Conservation (phyloP, 2,888 invertebrate genomes). For the Teleiodes luculella region DNA sequence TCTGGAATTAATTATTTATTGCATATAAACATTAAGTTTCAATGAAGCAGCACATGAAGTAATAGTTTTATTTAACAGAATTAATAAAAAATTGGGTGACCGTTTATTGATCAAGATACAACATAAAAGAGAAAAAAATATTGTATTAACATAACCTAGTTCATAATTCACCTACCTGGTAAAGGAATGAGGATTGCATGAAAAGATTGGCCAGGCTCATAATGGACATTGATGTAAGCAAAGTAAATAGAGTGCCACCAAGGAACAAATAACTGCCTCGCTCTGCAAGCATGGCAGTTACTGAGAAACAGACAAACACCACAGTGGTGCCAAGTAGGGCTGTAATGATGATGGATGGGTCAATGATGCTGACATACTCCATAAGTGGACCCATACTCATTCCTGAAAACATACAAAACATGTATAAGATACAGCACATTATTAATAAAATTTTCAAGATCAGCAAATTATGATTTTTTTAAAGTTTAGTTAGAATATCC, state of each 20-base stretch:
- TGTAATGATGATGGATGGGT: conserved; percentile 93
- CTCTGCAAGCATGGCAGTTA: conserved; percentile 91
- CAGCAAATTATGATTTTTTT: too few species aligned
- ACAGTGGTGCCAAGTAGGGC: conserved; percentile 91
- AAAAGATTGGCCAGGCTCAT: conserved; percentile 91
- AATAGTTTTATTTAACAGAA: too few species aligned
- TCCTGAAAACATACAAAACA: conserved; percentile 71
- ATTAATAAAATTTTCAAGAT: not conserved
- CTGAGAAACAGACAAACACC: conserved; percentile 94
- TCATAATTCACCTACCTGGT: conserved; percentile 79
- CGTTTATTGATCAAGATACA: too few species aligned
- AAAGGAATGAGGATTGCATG: conserved; percentile 88
- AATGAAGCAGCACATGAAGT: too few species aligned
- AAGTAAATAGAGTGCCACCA: conserved; percentile 91
- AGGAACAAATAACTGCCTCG: conserved; percentile 93
- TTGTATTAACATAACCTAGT: too few species aligned
- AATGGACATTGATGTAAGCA: conserved; percentile 87
- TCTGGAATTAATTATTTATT: conserved; percentile 58
- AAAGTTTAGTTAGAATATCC: too few species aligned
- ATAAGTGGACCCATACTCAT: conserved; percentile 93
- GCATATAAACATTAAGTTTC: not conserved
- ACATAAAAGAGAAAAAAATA: not conserved
- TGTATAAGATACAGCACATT: too few species aligned
- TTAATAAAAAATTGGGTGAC: too few species aligned
- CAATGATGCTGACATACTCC: conserved; percentile 86